Evolutionary conservation across 2,797 vertebrate species (phyloP).

Genomic region (Merluccius polli): DNA sequence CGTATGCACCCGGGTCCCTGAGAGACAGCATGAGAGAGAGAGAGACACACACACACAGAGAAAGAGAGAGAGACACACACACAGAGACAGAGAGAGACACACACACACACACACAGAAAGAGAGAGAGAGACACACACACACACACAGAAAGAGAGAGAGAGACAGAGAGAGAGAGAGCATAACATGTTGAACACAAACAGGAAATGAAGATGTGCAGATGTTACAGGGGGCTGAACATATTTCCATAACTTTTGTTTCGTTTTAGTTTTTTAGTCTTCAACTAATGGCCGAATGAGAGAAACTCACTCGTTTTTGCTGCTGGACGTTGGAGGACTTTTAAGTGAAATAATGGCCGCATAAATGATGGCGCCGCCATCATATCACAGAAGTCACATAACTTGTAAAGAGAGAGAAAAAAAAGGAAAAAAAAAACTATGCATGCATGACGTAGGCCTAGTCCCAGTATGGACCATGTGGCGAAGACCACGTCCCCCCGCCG

Average conservation of each 20-base stretch:
- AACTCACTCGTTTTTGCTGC: background rate
- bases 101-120: no score
- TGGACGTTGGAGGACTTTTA: background rate
- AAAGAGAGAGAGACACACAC: no score
- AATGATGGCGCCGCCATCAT: background rate
- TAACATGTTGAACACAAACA: conserved; percentile 11
- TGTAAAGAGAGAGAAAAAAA: no score
- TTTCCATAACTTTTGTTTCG: background rate
- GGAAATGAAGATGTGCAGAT: background rate
- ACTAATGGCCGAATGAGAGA: background rate
- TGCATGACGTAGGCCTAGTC: no score
- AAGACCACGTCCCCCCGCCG: no score
- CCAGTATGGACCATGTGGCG: no score
- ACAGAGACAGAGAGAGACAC: background rate
- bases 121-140: no score
- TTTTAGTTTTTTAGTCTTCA: background rate
- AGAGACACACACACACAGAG: no score
- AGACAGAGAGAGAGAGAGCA: background rate
- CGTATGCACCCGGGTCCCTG: conserved; percentile 66
- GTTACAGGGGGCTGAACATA: background rate
- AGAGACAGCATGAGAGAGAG: background rate
- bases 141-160: background rate
- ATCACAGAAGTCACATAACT: no score
- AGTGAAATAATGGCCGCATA: background rate
- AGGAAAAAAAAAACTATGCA: no score